Base-by-base conservation (phyloP, 2,888 invertebrate species). In the Pimpla rufipes region DNA sequence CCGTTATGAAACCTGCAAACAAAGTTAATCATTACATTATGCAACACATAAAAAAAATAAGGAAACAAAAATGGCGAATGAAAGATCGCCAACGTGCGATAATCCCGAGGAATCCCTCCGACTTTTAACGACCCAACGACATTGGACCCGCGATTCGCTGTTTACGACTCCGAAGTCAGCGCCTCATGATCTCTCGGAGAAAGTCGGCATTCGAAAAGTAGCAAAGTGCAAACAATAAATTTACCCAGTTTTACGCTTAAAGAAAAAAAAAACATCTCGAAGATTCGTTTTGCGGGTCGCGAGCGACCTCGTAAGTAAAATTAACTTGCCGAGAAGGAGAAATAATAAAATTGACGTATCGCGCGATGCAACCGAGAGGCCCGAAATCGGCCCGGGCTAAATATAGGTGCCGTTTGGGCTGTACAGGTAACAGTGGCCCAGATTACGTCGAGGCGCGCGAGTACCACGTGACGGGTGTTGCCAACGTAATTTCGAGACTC, bases 401-500 rank as follows among this genome's bases (percentile, higher is more conserved):
- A 29, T 29, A 29, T 29, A 29, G 29, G 29, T 29, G 5, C 29
- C 29, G 5, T 29, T 29, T 29, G 29, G 29, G 2, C 29, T 5
- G 29, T 29, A 3, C 3, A 29, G 29, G 29, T 29, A 29, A 29
- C 29, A 29, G 29, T 29, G 29, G 29, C 29, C 29, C 29, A 29
- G 29, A 29, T 29, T 29, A 29, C 29, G 29, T 29, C 29, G n/a
- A n/a, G n/a, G n/a, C n/a, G n/a, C n/a, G 18, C 3, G 21, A 8
- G 8, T n/a, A n/a, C 5, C 29, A 29, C 29, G 29, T 29, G 5
- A 29, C 29, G 5, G 29, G 29, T n/a, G n/a, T 21, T 52, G 1
- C 10, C 37, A 57, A 45, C 21, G 68, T 59, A 59, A 21, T 8
- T 52, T 52, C 21, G 37, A n/a, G 18, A 84, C 95, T 95, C 93